Base-by-base conservation (phyloP, 2,113 vertebrate genomes). In the Silurus meridionalis region DNA sequence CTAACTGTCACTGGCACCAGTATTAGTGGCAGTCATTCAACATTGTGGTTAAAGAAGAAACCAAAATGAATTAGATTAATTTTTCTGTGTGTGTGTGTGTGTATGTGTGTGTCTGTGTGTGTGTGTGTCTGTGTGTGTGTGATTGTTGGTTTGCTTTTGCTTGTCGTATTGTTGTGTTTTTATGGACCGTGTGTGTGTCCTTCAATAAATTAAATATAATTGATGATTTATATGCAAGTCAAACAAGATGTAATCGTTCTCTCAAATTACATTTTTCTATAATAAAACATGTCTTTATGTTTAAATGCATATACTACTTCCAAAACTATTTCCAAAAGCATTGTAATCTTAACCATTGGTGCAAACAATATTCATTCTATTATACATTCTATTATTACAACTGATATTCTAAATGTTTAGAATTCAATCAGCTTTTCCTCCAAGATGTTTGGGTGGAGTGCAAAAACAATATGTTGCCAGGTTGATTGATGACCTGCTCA, bases 401-500 rank as follows among this genome's bases (percentile, higher is more conserved):
- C 11, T 37, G 58, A 23, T 9, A 14, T 17, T 15, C n/a, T 66
- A 53, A 80, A 80, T 21, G 55, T 21, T 78, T 48, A 28, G 60
- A 78, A 66, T 85, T 75, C 50, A 58, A 84, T 84, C 53, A 74
- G 28, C 7, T 61, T 83, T 74, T 50, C 37, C 17, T 61, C 57
- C 66, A 83, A 71, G 52, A 71, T 71, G 82, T 83, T 46, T 83
- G 82, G 67, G 60, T 90, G 86, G 58, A 85, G 83, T n/a, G 81
- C 57, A 69, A 58, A n/a, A 57, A 71, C 53, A 69, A 61, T 72
- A 57, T 57, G 37, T 75, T 93, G 93, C 91, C 90, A 91, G 84
- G 89, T 89, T 94, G 93, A 94, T 92, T 92, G 92, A 94, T 93
- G 90, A 88, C 85, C 81, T 90, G 77, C 88, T 90, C 88, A 85